These are phyloP conservation scores for Isaurus tuberculatus DNA, from an alignment of 92 coral and sea anemone genomes.

Conservation along the genomic window DNA sequence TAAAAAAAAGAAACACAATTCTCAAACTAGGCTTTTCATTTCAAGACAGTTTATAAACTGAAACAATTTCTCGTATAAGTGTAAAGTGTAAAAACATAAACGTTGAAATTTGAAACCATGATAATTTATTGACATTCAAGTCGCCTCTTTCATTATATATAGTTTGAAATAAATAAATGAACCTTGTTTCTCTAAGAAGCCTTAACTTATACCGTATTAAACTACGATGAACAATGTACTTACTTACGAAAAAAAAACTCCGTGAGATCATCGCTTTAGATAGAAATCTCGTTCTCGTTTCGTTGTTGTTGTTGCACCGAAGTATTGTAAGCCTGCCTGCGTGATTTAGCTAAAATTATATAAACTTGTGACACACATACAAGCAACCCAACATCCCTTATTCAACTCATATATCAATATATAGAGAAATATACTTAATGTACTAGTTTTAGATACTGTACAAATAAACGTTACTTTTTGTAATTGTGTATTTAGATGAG, in stretches of 20 bases:
- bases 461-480: slow-evolving; percentile 79
- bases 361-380: slow-evolving; percentile 9
- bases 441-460: slow-evolving; percentile 74
- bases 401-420: slow-evolving; percentile 34
- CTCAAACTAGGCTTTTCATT: background rate
- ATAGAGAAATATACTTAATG: slow-evolving; percentile 61
- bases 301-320: background rate
- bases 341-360: background rate
- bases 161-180: background rate
- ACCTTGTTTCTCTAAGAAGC: background rate
- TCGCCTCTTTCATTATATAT: background rate
- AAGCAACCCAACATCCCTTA: slow-evolving; percentile 3
- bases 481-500: background rate
- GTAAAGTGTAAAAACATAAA: background rate
- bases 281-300: background rate
- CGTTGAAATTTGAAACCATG: background rate
- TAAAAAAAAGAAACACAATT: background rate
- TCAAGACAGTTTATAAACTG: background rate
- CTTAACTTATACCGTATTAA: background rate
- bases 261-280: background rate
- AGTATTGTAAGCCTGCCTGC: background rate
- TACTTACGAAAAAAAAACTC: background rate
- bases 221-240: background rate
- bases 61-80: background rate
- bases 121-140: slow-evolving; percentile 1